phyloP scores from a whole-genome alignment of 2,113 vertebrate species.

The Leptocoma aspasia region DNA sequence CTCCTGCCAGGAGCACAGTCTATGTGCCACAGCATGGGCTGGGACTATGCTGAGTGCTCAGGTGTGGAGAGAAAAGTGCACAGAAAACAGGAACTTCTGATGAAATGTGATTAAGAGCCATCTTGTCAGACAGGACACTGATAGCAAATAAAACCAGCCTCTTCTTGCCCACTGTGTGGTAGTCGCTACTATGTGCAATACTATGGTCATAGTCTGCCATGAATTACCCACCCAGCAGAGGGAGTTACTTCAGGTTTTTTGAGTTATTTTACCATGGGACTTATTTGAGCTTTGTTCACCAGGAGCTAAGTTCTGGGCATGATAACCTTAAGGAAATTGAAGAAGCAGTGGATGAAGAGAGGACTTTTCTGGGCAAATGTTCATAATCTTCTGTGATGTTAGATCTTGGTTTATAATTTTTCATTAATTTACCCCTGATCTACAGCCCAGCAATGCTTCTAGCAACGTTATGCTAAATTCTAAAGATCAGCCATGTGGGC shows the following conservation, averaged over 20 bases:
- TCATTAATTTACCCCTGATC: not conserved
- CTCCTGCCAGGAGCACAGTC: not conserved
- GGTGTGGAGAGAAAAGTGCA: not conserved
- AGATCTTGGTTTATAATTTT: not conserved
- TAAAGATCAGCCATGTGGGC: not conserved
- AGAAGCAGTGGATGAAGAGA: not conserved
- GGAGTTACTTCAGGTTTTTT: not conserved
- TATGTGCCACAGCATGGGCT: not conserved
- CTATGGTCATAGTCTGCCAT: not conserved
- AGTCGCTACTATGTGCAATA: not conserved
- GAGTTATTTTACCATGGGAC: not conserved
- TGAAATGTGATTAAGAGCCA: not conserved
- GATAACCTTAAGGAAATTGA: not conserved
- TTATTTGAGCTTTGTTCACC: not conserved
- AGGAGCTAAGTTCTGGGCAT: not conserved
- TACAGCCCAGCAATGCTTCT: not conserved
- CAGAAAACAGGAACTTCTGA: not conserved
- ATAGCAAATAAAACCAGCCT: not conserved
- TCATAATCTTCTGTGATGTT: not conserved
- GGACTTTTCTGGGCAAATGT: not conserved
- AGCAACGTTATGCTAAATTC: not conserved
- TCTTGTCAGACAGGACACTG: not conserved
- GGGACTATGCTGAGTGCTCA: not conserved
- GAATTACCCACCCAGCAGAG: not conserved
- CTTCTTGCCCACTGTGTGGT: not conserved